Evolutionary conservation across 2,888 invertebrate genomes (phyloP), one percentile per base, ranked within the genome.

Genomic region (Drosophila mulleri): DNA sequence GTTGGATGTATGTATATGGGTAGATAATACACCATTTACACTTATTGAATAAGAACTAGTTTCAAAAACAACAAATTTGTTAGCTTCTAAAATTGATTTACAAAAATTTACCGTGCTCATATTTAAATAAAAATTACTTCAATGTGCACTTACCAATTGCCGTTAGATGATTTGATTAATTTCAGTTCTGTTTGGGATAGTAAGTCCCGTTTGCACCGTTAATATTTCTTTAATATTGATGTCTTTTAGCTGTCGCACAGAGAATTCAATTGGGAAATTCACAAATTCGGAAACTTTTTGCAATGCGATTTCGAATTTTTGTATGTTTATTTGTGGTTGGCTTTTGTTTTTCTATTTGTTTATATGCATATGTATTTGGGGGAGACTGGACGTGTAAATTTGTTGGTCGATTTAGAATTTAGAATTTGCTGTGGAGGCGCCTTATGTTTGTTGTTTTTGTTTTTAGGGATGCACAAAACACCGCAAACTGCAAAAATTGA

Each of bases 381-480:
- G 48, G 47, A 37, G 47, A 47, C 37, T 47, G 58, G 47, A n/a
- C 37, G 67, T 66, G 39, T 56, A 39, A 26, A 68, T 58, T 78
- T 80, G 50, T 50, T 53, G 48, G 74, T 64, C 66, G 87, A 78
- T 71, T 80, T 71, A 2, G 63, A 76, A 76, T 78, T 78, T 81
- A 35, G 83, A 50, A 63, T 64, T 75, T 65, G 20, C 32, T 65
- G 67, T 64, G 57, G 59, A 66, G 66, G 32, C 62, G 67, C 62
- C 63, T 50, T 53, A 14, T 45, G 3, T 53, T 23, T 50, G 62
- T 59, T 58, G 45, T 64, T 52, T 37, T 69, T 67, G 50, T 42
- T 70, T 71, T 63, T 64, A 45, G 68, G 63, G 66, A 65, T 78
- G 75, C 74, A 78, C 78, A 61, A 64, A 78, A 82, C 84, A 84